Evolutionary conservation across 2,113 vertebrate genomes (phyloP).

Genomic region (Perca fluviatilis): DNA sequence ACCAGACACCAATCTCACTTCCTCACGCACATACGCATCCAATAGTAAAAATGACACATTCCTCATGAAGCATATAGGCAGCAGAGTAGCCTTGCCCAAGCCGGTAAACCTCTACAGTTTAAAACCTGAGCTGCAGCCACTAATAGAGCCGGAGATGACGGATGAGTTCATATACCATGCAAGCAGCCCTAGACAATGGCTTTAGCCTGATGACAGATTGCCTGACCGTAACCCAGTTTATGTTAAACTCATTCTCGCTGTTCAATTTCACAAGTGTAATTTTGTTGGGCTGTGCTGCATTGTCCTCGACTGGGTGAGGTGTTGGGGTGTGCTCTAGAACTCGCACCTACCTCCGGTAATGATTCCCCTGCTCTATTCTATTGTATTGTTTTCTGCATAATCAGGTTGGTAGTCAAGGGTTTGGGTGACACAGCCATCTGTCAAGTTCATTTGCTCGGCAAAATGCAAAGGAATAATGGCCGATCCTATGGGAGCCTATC

Average conservation of each 20-base stretch:
- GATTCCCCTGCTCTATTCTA: slow-evolving; percentile 95
- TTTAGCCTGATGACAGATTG: slow-evolving; percentile 97
- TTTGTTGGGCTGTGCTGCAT: slow-evolving; percentile 93
- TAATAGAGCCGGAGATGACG: slow-evolving; percentile 94
- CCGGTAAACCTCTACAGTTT: slow-evolving; percentile 87
- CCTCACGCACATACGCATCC: slow-evolving; percentile 16
- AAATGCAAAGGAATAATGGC: slow-evolving; percentile 98
- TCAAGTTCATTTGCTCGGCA: slow-evolving; percentile 99
- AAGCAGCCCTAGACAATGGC: slow-evolving; percentile 96
- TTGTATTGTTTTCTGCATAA: slow-evolving; percentile 99
- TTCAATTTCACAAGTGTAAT: slow-evolving; percentile 99
- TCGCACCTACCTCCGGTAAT: slow-evolving; percentile 92
- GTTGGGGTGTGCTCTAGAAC: slow-evolving; percentile 79
- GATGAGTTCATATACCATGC: slow-evolving; percentile 99
- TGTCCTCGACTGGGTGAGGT: slow-evolving; percentile 94
- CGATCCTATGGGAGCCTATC: slow-evolving; percentile 93
- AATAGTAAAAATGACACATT: slow-evolving; percentile 56
- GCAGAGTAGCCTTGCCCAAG: slow-evolving; percentile 79
- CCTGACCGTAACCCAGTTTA: slow-evolving; percentile 99
- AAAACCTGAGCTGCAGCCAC: slow-evolving; percentile 89
- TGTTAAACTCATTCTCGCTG: slow-evolving; percentile 99
- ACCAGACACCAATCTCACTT: slow-evolving; percentile 19
- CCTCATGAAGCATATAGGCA: slow-evolving; percentile 62
- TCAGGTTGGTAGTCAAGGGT: slow-evolving; percentile 99
- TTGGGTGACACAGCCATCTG: slow-evolving; percentile 99